Base-by-base conservation (phyloP, 1,140 invertebrate genomes). In the Babylonia areolata region DNA sequence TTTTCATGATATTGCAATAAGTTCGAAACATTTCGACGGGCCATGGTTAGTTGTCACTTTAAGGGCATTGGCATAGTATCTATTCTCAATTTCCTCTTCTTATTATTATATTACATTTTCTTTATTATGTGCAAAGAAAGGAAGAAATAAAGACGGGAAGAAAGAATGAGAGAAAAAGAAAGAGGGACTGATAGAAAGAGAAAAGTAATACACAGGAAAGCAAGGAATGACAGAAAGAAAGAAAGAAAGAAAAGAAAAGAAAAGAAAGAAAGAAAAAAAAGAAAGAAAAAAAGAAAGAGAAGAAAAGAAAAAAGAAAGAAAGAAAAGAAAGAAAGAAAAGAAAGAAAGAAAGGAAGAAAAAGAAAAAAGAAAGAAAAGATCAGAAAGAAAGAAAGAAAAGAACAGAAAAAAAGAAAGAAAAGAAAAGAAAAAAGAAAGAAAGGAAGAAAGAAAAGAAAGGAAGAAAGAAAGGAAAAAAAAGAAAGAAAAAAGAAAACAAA, bases 351-450 rank as follows among this genome's bases (percentile, higher is more conserved):
- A 78, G 40, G 37, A 51, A 78, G 37, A 39, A 42, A 69, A 71
- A 78, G 46, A 54, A 85, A 40, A 77, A 78, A 35, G 54, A 77
- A 69, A 51, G 33, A 54, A 54, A 78, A 40, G 42, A 54, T n/a
- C 20, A 78, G 31, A 33, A 85, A 37, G 42, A 85, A n/a, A 31
- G 51, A 35, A 31, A 51, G 23, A 51, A 42, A 51, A 39, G 51
- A 54, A 46, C 28, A 54, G 77, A 51, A 51, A 77, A 37, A 69
- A 40, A 51, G 39, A 33, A 73, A 46, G 71, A 40, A 85, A 51
- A 33, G 40, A 51, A 37, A 40, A 77, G 39, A 77, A 51, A 51
- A 37, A 77, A 40, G 46, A 51, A 51, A 78, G 71, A 69, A 85
- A 54, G 35, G 51, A 77, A 40, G 75, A 51, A 37, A 51, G 75